Evolutionary conservation across 2,797 vertebrate genomes (phyloP), one percentile per base, ranked within the genome.

Genomic region (Emydoidea blandingii): DNA sequence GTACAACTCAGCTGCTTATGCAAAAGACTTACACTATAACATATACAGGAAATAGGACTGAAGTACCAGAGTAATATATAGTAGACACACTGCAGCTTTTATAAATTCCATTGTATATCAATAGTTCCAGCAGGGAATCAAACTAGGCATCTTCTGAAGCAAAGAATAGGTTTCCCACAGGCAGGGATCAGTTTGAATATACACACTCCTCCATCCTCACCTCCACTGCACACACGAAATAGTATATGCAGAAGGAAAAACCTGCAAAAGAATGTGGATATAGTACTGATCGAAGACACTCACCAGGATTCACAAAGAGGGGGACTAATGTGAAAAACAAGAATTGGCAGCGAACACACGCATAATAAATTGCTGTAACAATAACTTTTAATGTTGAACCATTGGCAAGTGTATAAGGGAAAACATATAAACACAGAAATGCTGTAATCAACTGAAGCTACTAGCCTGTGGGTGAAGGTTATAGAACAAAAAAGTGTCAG

Each of bases 171-270:
- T 37, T 49, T 79, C 56, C 79, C 79, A 57, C 88, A 93, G 93
- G 88, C 88, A 94, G 92, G 49, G 52, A 95, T 94, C 86, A 94
- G 80, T 88, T 97, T 49, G 25, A 92, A 83, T 86, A 87, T 74
- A 85, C 25, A 88, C 85, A 89, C 86, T 78, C 44, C 25, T 79
- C 23, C 49, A 52, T 49, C 27, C 47, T 34, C 21, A 7, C 27
- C 8, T 19, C 16, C 16, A 19, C 29, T 53, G 49, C 27, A 74
- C 23, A 6, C n/a, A 44, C 41, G 21, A 65, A 65, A n/a, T 65
- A 65, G 4, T n/a, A 65, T 12, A n/a, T 74, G 37, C 68, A 41
- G 68, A 74, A 41, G 21, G 68, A 41, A 12, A 74, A 74, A 12
- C 37, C 16, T 74, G 37, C 2, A 37, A 41, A 23, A 74, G 37